Evolutionary conservation across 2,797 vertebrate genomes (phyloP).

Genomic region (Synanceia verrucosa): DNA sequence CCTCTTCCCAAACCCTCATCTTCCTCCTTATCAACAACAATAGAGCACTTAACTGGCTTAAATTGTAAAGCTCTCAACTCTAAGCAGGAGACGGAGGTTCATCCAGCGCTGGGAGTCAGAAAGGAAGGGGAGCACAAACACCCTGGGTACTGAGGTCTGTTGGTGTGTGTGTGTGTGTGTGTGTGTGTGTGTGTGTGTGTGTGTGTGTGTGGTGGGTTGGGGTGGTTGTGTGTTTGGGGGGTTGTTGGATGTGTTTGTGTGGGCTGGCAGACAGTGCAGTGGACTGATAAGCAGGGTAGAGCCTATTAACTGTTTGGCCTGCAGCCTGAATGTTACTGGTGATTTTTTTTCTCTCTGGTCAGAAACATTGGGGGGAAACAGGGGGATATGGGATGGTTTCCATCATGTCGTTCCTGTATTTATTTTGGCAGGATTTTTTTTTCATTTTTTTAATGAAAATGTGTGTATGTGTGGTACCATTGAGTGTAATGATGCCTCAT

Average conservation of each 20-base stretch:
- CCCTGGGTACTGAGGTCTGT: neutral
- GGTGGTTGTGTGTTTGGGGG: too few species aligned
- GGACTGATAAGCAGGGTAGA: constrained; percentile 60
- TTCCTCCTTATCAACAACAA: constrained; percentile 56
- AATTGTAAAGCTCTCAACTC: constrained; percentile 49
- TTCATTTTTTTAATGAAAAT: neutral
- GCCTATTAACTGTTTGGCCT: constrained; percentile 63
- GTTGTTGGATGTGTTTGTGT: constrained; percentile 3
- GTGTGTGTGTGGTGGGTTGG: neutral
- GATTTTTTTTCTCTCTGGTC: constrained; percentile 46
- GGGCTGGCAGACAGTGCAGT: constrained; percentile 39
- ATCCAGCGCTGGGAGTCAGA: constrained; percentile 16
- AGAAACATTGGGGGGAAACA: constrained; percentile 24
- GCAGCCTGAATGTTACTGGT: constrained; percentile 50
- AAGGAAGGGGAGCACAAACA: constrained; percentile 15
- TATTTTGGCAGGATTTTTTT: neutral
- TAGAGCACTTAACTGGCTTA: constrained; percentile 58
- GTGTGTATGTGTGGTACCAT: neutral
- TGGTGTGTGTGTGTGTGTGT: neutral
- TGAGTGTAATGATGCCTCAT: neutral
- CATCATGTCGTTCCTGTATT: constrained; percentile 12
- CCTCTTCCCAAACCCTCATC: constrained; percentile 42
- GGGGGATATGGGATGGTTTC: constrained; percentile 15
- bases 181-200: constrained; percentile 1
- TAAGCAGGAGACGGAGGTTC: constrained; percentile 33